A percentile compares a stretch with the other conserved stretches of the same genome.
phyloP scores from a whole-genome alignment of 2,113 vertebrate species.

The Globicephala melas region DNA sequence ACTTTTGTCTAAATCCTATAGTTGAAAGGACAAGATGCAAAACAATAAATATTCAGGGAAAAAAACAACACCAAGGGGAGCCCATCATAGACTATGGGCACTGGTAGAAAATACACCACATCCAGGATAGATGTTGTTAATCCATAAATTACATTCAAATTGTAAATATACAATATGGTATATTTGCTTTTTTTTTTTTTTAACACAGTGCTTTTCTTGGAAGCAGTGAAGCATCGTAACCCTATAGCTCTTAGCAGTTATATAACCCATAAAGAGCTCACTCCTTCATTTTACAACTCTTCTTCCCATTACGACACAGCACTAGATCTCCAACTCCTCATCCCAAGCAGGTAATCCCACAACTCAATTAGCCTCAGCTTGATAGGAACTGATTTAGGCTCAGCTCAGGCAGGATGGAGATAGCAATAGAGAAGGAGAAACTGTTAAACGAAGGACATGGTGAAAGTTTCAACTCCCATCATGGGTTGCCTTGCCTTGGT shows the following conservation, averaged over 20 bases:
- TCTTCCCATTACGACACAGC: background rate
- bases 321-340: constrained; percentile 52
- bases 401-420: constrained; percentile 64
- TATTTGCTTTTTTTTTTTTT: constrained; percentile 51
- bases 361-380: background rate
- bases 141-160: constrained; percentile 33
- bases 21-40: constrained; percentile 67
- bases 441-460: background rate
- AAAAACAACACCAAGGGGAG: background rate
- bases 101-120: constrained; percentile 73
- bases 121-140: constrained; percentile 51
- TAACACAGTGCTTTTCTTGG: constrained; percentile 56
- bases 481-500: background rate
- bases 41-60: background rate
- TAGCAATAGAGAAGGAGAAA: background rate
- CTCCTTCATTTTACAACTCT: constrained; percentile 4
- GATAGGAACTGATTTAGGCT: constrained; percentile 16
- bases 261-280: background rate
- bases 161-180: constrained; percentile 54
- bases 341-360: constrained; percentile 16
- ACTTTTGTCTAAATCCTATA: constrained; percentile 95
- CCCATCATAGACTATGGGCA: constrained; percentile 27
- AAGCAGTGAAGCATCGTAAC: constrained; percentile 55
- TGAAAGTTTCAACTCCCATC: background rate
- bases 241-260: background rate